Evolutionary conservation across 2,888 invertebrate species (phyloP).

Genomic region (Ormyrus nitidulus): DNA sequence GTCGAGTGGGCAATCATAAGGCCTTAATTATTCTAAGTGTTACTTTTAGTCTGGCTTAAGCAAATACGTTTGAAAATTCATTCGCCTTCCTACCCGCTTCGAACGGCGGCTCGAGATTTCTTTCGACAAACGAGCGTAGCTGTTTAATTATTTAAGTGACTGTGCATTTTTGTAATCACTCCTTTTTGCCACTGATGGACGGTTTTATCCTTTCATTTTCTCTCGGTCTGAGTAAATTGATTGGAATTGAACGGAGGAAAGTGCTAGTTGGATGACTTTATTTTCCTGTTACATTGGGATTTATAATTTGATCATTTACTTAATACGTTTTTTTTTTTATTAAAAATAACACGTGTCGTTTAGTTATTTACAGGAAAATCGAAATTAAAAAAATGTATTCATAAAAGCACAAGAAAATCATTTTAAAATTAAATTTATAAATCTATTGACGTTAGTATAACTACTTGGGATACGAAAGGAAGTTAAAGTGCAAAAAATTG

Average conservation of each 20-base stretch:
- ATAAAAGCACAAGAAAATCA: no score
- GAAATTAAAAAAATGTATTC: slow-evolving; percentile 14
- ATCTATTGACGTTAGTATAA: not conserved
- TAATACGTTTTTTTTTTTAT: slow-evolving; percentile 1
- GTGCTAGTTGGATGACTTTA: no score
- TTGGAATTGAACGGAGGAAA: no score
- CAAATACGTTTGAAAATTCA: slow-evolving; percentile 20
- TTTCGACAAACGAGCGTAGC: not conserved
- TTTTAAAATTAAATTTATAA: no score
- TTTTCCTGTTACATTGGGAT: no score
- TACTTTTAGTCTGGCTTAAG: slow-evolving; percentile 34
- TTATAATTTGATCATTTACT: not conserved
- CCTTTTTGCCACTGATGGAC: not conserved
- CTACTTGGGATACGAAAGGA: not conserved
- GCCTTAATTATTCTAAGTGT: slow-evolving; percentile 42
- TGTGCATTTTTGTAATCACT: not conserved
- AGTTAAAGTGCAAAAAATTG: slow-evolving; percentile 17
- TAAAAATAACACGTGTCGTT: no score
- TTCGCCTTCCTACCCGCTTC: no score
- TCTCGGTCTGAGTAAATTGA: not conserved
- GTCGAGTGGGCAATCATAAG: slow-evolving; percentile 37
- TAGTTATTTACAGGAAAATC: not conserved
- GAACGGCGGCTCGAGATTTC: not conserved
- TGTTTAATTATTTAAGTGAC: not conserved
- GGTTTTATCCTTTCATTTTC: not conserved